These are phyloP conservation scores for Enteromius thamalakanensis DNA, from an alignment of 2,797 vertebrate genomes.

Conservation along the genomic window DNA sequence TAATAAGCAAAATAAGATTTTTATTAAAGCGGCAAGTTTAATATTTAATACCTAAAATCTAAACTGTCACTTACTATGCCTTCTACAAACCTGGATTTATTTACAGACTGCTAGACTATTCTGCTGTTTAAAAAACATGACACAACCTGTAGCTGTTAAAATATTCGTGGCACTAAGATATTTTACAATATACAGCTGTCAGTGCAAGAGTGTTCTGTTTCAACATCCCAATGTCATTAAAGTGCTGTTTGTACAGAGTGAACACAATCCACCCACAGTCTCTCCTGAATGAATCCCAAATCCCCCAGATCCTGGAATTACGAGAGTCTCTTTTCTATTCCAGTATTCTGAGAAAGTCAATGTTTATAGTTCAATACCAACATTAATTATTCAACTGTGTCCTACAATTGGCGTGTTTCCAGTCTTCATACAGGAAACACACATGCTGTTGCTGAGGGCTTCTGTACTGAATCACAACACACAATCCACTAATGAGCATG, in stretches of 20 bases:
- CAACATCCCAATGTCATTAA: background rate
- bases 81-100: background rate
- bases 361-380: background rate
- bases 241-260: conserved; percentile 3
- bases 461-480: background rate
- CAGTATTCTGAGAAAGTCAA: background rate
- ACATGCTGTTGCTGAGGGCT: background rate
- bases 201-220: background rate
- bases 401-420: background rate
- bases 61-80: background rate
- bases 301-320: background rate
- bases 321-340: background rate
- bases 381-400: background rate
- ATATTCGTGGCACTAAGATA: background rate
- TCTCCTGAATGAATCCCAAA: background rate
- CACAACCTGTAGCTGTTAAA: background rate
- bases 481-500: background rate
- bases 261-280: conserved; percentile 12
- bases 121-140: background rate
- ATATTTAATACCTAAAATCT: conserved; percentile 6
- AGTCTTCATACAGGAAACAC: background rate
- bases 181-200: conserved; percentile 4
- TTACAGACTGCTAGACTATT: background rate
- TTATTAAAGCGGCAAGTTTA: background rate
- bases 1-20: background rate